These are phyloP conservation scores for Clupea harengus DNA, from an alignment of 2,113 vertebrate species.

Conservation along the genomic window DNA sequence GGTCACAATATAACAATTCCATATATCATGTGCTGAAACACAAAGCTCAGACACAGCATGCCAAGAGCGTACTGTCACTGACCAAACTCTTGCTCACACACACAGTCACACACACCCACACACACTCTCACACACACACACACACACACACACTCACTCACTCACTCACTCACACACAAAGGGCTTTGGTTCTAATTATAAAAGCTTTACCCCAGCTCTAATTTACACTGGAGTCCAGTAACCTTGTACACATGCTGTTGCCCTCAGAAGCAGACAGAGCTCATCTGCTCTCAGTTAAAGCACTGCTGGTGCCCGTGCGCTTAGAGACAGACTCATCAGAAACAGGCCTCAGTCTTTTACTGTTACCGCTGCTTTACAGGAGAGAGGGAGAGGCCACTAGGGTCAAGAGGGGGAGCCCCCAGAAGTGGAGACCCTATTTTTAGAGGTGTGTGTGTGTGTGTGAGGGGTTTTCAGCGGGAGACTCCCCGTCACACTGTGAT, in stretches of 20 bases:
- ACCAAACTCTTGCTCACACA: not conserved
- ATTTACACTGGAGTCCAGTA: conserved; percentile 29
- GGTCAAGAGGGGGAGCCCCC: not conserved
- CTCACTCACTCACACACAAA: not conserved
- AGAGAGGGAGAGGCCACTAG: not conserved
- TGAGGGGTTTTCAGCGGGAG: not conserved
- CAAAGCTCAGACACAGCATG: not conserved
- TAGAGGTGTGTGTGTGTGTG: conserved; percentile 12
- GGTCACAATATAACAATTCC: not conserved
- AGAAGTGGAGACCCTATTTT: not conserved
- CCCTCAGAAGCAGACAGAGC: not conserved
- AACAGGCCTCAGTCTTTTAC: conserved; percentile 4
- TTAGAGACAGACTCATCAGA: not conserved
- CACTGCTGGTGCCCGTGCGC: not conserved
- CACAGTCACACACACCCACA: not conserved
- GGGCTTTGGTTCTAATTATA: conserved; percentile 35
- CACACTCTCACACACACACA: not conserved
- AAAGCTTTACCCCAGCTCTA: conserved; percentile 27
- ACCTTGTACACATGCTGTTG: conserved; percentile 20
- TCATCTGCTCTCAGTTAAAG: not conserved
- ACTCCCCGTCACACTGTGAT: not conserved
- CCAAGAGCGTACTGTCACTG: not conserved
- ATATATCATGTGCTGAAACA: not conserved
- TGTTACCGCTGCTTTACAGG: not conserved
- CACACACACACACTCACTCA: not conserved